A percentile compares a stretch with the other conserved stretches of the same genome.
Conservation (phyloP, 2,797 vertebrate genomes). For the Dermochelys coriacea region DNA sequence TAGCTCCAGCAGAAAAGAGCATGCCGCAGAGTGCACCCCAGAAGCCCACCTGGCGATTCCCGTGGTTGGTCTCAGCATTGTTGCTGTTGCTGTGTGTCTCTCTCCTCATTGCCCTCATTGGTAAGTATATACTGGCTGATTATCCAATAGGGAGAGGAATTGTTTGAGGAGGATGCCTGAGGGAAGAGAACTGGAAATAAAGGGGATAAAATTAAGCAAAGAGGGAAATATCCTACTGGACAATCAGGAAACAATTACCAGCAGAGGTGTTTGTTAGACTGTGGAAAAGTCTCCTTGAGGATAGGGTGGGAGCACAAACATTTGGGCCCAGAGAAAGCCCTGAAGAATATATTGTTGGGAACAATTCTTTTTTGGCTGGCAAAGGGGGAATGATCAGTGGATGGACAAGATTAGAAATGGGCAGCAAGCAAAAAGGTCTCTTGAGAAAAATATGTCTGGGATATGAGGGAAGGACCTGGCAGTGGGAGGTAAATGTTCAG, state of each 20-base stretch:
- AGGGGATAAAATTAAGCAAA: background rate
- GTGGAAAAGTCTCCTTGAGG: background rate
- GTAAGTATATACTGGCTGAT: background rate
- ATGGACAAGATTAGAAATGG: background rate
- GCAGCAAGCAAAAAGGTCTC: background rate
- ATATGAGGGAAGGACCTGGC: background rate
- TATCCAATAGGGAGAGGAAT: background rate
- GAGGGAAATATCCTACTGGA: background rate
- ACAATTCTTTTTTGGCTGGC: background rate
- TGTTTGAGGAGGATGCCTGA: background rate
- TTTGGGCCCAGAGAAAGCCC: background rate
- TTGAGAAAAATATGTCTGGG: background rate
- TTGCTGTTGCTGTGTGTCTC: background rate
- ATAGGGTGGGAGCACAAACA: background rate
- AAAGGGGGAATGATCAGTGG: background rate
- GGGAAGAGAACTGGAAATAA: background rate
- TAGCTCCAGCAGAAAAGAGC: background rate
- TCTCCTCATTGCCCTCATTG: background rate
- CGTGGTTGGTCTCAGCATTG: background rate
- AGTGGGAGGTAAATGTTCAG: background rate
- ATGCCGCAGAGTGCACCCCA: background rate
- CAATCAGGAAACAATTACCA: background rate
- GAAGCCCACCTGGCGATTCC: background rate
- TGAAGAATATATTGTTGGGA: background rate
- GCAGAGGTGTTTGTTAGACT: background rate